Conservation (phyloP, 2,113 vertebrate genomes). For the Myxocyprinus asiaticus region DNA sequence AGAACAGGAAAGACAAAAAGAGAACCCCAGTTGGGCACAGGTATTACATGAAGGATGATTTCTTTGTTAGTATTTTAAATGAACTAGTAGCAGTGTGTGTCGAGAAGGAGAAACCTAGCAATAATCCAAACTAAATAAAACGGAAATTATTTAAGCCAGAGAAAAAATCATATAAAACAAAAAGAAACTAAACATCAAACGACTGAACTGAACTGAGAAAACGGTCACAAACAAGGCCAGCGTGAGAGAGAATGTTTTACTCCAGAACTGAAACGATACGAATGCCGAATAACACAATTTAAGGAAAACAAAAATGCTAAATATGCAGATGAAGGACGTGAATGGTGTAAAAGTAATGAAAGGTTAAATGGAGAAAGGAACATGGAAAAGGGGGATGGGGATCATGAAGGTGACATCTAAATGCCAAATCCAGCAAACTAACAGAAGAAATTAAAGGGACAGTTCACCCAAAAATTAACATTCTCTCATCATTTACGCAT, state of each 20-base stretch:
- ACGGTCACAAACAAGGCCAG: constrained; percentile 74
- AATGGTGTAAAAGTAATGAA: no score
- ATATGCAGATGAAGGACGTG: constrained; percentile 4
- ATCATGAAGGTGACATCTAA: neutral
- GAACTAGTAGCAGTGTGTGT: constrained; percentile 63
- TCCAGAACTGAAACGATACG: constrained; percentile 30
- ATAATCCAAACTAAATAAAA: constrained; percentile 51
- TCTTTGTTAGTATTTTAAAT: constrained; percentile 63
- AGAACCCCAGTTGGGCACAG: constrained; percentile 67
- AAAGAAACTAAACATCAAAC: constrained; percentile 54
- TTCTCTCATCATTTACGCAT: no score
- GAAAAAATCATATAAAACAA: constrained; percentile 48
- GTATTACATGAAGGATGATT: constrained; percentile 55
- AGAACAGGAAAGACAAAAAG: neutral
- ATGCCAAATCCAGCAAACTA: no score
- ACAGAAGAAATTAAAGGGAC: no score
- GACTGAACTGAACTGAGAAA: constrained; percentile 71
- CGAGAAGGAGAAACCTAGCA: constrained; percentile 48
- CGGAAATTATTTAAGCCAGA: constrained; percentile 45
- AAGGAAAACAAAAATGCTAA: constrained; percentile 25
- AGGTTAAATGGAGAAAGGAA: constrained; percentile 46
- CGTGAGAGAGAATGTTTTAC: constrained; percentile 66
- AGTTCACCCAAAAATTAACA: no score
- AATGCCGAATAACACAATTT: constrained; percentile 18
- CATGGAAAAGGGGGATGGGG: constrained; percentile 37